Conservation (phyloP, 2,888 invertebrate species). For the Syritta pipiens region DNA sequence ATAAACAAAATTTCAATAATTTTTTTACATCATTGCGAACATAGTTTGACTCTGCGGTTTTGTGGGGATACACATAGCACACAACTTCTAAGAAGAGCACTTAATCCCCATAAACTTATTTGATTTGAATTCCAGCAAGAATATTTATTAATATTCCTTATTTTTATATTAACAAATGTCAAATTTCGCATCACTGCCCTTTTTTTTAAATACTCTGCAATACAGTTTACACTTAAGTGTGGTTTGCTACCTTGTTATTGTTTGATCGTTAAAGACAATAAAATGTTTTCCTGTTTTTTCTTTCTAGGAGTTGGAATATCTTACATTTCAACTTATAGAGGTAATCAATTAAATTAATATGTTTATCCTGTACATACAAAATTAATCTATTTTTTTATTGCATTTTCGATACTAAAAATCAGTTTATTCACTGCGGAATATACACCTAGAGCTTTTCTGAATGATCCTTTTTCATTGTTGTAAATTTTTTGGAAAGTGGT, state of each 20-base stretch:
- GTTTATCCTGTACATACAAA: conserved; percentile 3
- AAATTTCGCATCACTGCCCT: conserved; percentile 7
- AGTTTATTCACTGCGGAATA: neutral
- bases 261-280: conserved; percentile 4
- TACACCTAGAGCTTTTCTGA: neutral
- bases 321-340: conserved; percentile 6
- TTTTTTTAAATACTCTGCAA: conserved; percentile 64
- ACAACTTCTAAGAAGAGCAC: too few relatives aligned
- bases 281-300: neutral
- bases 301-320: conserved; percentile 13
- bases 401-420: neutral
- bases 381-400: conserved; percentile 9
- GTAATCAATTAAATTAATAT: conserved; percentile 17
- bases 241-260: neutral
- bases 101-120: neutral
- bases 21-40: too few relatives aligned
- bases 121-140: conserved; percentile 34
- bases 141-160: conserved; percentile 1
- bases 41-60: too few relatives aligned
- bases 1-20: too few relatives aligned
- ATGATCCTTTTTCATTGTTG: conserved; percentile 6
- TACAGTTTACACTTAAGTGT: conserved; percentile 71
- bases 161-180: neutral
- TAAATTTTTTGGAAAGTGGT: conserved; percentile 21
- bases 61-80: too few relatives aligned